Evolutionary conservation across 2,888 invertebrate genomes (phyloP), one percentile per base, ranked within the genome.

Genomic region (Andricus curvator): DNA sequence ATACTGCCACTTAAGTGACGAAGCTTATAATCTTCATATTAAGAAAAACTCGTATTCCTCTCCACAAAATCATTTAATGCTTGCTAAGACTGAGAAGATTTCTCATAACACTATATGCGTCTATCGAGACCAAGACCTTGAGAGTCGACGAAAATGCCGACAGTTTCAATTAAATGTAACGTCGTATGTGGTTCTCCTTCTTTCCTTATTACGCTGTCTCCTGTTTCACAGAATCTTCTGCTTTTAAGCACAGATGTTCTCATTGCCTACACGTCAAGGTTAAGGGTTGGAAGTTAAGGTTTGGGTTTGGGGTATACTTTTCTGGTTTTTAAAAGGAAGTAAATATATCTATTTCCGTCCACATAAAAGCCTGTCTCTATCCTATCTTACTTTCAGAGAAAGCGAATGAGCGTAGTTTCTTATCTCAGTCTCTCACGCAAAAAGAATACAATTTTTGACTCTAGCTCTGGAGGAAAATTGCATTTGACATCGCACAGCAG

Each of bases 281-380:
- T 68, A 48, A 48, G 68, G 22, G 68, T 15, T 17, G 44, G 29
- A 68, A 37, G 5, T 33, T 33, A 33, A 37, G 6, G 6, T 2
- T 51, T 44, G 9, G 17, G 25, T 9, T 25, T 22, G n/a, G 17
- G 41, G 44, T 17, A 25, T 44, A 25, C 11, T 68, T 44, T 68
- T 68, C 44, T 44, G 4, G 48, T 44, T 48, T 48, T 29, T 25
- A 6, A 25, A 68, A 68, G 48, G 22, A 67, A 68, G 68, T 68
- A 68, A 68, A 70, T 44, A 70, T 51, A 44, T 70, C 48, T 29
- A 70, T 70, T 70, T 70, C 68, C 48, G 29, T 70, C 25, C 29
- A 29, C 68, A 29, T 70, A 70, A 70, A 70, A 48, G 68, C 68
- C 8, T 51, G 68, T 48, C 44, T 56, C 56, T 56, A 56, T 56